Conservation (phyloP, 2,113 vertebrate species). For the Nipponia nippon region DNA sequence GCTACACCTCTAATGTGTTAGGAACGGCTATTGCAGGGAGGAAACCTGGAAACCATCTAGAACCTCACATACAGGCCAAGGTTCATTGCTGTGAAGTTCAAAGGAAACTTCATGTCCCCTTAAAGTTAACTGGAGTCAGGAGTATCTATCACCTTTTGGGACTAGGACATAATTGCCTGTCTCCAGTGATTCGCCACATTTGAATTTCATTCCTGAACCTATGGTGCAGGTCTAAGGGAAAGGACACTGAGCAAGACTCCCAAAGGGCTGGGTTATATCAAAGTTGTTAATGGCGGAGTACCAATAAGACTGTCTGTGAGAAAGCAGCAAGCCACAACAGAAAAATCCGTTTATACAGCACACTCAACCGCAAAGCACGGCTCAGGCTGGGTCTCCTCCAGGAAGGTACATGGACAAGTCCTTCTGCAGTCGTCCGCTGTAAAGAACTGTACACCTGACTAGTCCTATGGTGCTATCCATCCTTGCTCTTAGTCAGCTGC, state of each 20-base stretch:
- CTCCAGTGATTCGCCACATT: not conserved
- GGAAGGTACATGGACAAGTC: not conserved
- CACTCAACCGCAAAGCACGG: not conserved
- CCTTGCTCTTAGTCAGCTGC: not conserved
- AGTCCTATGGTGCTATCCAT: not conserved
- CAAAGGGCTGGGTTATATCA: fast-evolving
- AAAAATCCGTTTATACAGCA: not conserved
- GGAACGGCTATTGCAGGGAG: not conserved
- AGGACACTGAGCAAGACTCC: not conserved
- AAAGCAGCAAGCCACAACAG: not conserved
- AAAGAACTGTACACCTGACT: not conserved
- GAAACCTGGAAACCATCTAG: not conserved
- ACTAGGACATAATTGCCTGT: not conserved
- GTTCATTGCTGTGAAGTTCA: not conserved
- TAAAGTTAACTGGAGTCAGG: not conserved
- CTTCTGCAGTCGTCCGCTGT: not conserved
- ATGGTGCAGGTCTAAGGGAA: not conserved
- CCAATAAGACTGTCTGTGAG: not conserved
- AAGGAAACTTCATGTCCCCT: not conserved
- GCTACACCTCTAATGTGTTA: not conserved
- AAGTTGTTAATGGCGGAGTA: not conserved
- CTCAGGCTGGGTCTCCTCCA: not conserved
- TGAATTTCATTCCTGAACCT: not conserved
- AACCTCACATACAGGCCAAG: not conserved
- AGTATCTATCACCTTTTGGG: not conserved